Conservation (phyloP, 2,797 vertebrate species). For the Phyllotis vaccarum region DNA sequence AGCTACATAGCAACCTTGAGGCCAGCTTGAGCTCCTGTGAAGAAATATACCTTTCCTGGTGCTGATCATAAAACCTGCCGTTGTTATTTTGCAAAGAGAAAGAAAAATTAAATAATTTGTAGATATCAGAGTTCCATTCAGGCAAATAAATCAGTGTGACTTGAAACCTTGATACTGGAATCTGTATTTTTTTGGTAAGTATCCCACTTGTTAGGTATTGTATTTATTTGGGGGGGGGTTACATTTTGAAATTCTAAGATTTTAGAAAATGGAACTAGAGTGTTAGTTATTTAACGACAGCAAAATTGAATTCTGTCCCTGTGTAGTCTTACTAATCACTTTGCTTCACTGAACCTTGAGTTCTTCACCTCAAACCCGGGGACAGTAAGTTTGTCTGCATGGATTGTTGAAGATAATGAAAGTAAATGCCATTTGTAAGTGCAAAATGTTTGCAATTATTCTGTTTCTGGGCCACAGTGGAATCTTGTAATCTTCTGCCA, state of each 20-base stretch:
- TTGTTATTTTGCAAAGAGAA: neutral
- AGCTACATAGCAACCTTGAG: neutral
- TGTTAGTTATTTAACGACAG: neutral
- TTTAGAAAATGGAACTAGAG: neutral
- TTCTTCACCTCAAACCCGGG: neutral
- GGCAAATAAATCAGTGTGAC: neutral
- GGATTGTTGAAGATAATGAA: neutral
- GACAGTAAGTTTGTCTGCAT: neutral
- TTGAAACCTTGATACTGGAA: neutral
- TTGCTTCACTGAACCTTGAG: neutral
- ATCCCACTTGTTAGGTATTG: neutral
- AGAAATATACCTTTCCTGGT: neutral
- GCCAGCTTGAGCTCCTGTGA: neutral
- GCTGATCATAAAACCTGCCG: neutral
- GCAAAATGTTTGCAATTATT: neutral
- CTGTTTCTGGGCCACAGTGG: conserved; percentile 3
- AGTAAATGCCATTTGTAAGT: neutral
- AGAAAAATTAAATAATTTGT: neutral
- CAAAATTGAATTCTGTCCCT: neutral
- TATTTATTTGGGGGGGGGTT: neutral
- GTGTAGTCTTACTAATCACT: neutral
- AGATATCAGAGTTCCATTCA: neutral
- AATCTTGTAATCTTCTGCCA: neutral
- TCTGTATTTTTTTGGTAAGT: conserved; percentile 21
- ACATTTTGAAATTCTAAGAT: neutral